phyloP scores from a whole-genome alignment of 2,888 invertebrate genomes.

The Mactromeris polynyma region DNA sequence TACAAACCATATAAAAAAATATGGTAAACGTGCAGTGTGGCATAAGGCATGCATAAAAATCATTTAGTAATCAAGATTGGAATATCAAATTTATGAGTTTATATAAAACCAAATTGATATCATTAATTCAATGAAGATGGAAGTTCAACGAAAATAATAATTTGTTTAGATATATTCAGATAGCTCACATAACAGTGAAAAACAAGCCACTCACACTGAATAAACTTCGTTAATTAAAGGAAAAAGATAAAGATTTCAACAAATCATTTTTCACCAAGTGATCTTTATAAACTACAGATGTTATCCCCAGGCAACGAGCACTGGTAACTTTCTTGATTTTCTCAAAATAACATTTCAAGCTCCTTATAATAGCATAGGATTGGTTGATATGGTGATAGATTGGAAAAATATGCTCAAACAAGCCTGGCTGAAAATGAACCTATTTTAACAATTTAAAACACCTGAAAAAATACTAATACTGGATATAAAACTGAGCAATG shows the following conservation, averaged over 20 bases:
- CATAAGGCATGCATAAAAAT: too few species aligned
- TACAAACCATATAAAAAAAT: too few species aligned
- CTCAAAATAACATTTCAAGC: constrained; percentile 5
- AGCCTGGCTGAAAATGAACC: not conserved
- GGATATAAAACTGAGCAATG: not conserved
- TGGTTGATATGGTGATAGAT: not conserved
- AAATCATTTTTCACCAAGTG: not conserved
- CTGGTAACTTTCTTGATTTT: not conserved
- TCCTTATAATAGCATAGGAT: not conserved
- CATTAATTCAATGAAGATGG: too few species aligned
- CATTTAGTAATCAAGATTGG: too few species aligned
- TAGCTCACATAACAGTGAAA: not conserved
- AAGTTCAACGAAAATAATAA: too few species aligned
- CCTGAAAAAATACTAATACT: not conserved
- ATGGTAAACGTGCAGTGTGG: too few species aligned
- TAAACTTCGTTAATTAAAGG: not conserved
- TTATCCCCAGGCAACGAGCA: not conserved
- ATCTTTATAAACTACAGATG: not conserved
- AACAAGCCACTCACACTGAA: not conserved
- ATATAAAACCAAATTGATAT: too few species aligned
- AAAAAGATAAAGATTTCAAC: not conserved
- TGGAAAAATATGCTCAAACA: not conserved
- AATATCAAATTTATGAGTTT: too few species aligned
- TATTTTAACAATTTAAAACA: not conserved
- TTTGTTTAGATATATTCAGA: too few species aligned